Percentiles rank a stretch among this genome's conserved stretches.
These are phyloP conservation scores for Drosophila baimaii DNA, from an alignment of 1,140 invertebrate species.

Conservation along the genomic window DNA sequence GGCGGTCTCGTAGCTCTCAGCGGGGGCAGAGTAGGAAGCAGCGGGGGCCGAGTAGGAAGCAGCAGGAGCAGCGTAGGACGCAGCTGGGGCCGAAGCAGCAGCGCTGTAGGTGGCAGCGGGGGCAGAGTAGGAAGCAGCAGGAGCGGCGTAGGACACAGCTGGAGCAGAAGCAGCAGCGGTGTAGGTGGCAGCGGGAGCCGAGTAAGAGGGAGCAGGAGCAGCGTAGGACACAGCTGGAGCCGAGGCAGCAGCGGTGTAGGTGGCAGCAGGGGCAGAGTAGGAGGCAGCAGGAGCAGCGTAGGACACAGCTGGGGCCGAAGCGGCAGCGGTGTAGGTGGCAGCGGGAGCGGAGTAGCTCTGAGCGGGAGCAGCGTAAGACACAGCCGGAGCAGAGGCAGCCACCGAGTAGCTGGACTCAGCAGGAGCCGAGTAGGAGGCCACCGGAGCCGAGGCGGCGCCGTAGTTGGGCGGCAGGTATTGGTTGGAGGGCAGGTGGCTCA, in stretches of 20 bases:
- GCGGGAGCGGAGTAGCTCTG: conserved; percentile 52
- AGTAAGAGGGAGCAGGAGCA: conserved; percentile 27
- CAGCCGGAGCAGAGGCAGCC: conserved; percentile 62
- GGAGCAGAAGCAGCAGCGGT: conserved; percentile 58
- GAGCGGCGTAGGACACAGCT: conserved; percentile 45
- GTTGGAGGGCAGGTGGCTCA: conserved; percentile 75
- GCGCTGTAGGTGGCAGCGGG: conserved; percentile 53
- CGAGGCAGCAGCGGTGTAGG: conserved; percentile 57
- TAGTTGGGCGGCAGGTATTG: conserved; percentile 67
- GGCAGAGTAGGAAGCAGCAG: conserved; percentile 36
- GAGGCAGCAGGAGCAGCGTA: conserved; percentile 36
- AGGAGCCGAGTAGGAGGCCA: conserved; percentile 46
- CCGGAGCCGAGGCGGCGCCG: conserved; percentile 54
- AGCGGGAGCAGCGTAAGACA: conserved; percentile 37
- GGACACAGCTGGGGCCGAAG: conserved; percentile 25
- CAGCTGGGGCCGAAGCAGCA: conserved; percentile 43
- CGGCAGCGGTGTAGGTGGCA: conserved; percentile 32
- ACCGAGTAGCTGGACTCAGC: conserved; percentile 38
- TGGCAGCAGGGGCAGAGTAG: conserved; percentile 50
- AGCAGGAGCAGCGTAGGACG: conserved; percentile 35
- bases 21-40: conserved; percentile 28
- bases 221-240: conserved; percentile 53
- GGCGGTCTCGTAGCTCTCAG: conserved; percentile 38
- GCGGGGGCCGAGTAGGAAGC: conserved; percentile 39
- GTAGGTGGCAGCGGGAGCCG: conserved; percentile 47